Percentiles rank a stretch among this genome's conserved stretches.
phyloP scores from a whole-genome alignment of 1,140 invertebrate genomes.

The Pararge aegeria region DNA sequence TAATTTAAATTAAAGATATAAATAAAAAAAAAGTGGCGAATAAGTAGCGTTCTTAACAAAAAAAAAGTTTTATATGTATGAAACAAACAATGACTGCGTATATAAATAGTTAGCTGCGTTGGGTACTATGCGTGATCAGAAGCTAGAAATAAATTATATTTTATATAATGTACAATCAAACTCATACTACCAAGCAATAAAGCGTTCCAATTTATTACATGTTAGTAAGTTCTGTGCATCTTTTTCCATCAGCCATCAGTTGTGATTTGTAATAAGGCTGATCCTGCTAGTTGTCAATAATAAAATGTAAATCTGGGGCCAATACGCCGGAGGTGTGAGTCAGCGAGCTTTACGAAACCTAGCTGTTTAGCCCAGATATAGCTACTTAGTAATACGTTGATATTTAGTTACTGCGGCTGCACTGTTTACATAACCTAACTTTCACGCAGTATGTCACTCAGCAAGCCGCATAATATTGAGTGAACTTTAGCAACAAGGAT shows the following conservation, averaged over 20 bases:
- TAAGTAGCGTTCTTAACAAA: too few relatives aligned
- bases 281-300: neutral
- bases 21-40: too few relatives aligned
- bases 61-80: too few relatives aligned
- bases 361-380: neutral
- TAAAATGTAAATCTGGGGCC: neutral
- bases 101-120: too few relatives aligned
- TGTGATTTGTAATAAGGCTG: neutral
- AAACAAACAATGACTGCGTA: too few relatives aligned
- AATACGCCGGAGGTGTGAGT: neutral
- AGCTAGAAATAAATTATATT: too few relatives aligned
- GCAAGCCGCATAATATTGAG: neutral
- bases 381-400: neutral
- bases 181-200: too few relatives aligned
- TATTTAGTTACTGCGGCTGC: neutral
- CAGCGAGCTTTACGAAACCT: neutral
- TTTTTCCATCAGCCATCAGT: neutral
- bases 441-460: neutral
- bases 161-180: too few relatives aligned
- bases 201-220: too few relatives aligned
- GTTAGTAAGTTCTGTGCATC: too few relatives aligned
- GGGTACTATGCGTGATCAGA: too few relatives aligned
- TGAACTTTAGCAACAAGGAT: neutral
- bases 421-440: neutral
- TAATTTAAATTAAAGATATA: too few relatives aligned